These are phyloP conservation scores for Phasia obesa DNA, from an alignment of 2,888 invertebrate genomes.

Conservation along the genomic window DNA sequence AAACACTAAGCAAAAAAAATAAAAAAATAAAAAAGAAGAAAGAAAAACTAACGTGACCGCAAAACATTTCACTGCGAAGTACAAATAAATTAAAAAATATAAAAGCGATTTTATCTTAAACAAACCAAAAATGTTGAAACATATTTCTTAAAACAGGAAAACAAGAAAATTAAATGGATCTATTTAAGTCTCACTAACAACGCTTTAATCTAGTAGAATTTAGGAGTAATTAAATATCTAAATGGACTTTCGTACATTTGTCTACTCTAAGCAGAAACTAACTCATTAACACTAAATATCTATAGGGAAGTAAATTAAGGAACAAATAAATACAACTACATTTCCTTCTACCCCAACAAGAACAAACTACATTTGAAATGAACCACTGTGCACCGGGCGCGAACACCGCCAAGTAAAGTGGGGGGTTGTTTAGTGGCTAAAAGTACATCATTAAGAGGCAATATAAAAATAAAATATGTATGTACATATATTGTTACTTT, in stretches of 20 bases:
- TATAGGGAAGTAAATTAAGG: slow-evolving; percentile 23
- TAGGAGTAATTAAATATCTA: slow-evolving; percentile 46
- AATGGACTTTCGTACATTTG: slow-evolving; percentile 42
- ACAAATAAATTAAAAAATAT: slow-evolving; percentile 32
- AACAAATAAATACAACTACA: slow-evolving; percentile 1
- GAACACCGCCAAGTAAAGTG: not conserved
- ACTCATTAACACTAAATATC: slow-evolving; percentile 51
- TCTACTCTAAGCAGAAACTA: no score
- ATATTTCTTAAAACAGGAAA: not conserved
- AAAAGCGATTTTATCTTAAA: slow-evolving; percentile 10
- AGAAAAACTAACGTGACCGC: slow-evolving; percentile 39
- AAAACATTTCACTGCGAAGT: slow-evolving; percentile 16
- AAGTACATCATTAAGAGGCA: slow-evolving; percentile 5
- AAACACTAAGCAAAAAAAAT: slow-evolving; percentile 32
- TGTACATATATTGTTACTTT: not conserved
- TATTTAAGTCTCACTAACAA: slow-evolving; percentile 47
- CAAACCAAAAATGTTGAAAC: slow-evolving; percentile 2
- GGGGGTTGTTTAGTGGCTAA: slow-evolving; percentile 13
- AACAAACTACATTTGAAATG: slow-evolving; percentile 42
- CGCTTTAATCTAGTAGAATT: slow-evolving; percentile 1
- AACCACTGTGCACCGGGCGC: not conserved
- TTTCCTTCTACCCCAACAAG: slow-evolving; percentile 1
- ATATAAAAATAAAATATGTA: not conserved
- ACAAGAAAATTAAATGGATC: slow-evolving; percentile 18
- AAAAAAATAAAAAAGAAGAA: slow-evolving; percentile 4